Base-by-base conservation (phyloP, 2,888 invertebrate genomes). In the Helicoverpa assulta region DNA sequence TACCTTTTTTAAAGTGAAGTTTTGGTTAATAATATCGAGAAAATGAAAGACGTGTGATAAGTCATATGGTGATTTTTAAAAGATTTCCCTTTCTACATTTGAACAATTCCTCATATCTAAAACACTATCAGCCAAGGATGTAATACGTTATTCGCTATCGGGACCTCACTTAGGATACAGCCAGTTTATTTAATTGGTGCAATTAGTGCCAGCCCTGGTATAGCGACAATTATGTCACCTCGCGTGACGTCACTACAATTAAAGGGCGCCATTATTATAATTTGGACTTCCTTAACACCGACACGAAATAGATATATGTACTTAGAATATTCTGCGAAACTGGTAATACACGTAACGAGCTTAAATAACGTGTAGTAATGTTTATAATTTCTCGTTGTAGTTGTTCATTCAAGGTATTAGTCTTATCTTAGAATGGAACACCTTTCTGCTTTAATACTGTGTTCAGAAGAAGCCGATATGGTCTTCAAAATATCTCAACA, bases 231-330 rank as follows among this genome's bases (percentile, higher is more conserved):
- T 83, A 81, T 83, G 83, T 86, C 86, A 85, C 81, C 70, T 77
- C 73, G 78, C 72, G 77, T 83, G 78, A 77, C 81, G 86, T 88
- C 84, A 86, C 65, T 59, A 70, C 68, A 85, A 87, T 86, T 85
- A 78, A 79, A 82, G 76, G 76, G 83, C 83, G 79, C 74, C 69
- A 85, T 81, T 78, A 76, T 82, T 76, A 73, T 78, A 82, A 87
- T 85, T 87, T 65, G 63, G 59, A 80, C 82, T 86, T 86, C 86
- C 86, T 83, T 76, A 74, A 71, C 81, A 63, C 61, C 14, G 69
- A 10, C 47, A 60, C 51, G 43, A 21, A 51, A 61, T 67, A 77
- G 59, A 66, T 53, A 26, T 21, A 66, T 53, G 19, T 21, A 56
- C 26, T 37, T 59, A 62, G 58, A 65, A 56, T 43, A 33, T 56